Base-by-base conservation (phyloP, 2,888 invertebrate species). In the Micropterix aruncella region DNA sequence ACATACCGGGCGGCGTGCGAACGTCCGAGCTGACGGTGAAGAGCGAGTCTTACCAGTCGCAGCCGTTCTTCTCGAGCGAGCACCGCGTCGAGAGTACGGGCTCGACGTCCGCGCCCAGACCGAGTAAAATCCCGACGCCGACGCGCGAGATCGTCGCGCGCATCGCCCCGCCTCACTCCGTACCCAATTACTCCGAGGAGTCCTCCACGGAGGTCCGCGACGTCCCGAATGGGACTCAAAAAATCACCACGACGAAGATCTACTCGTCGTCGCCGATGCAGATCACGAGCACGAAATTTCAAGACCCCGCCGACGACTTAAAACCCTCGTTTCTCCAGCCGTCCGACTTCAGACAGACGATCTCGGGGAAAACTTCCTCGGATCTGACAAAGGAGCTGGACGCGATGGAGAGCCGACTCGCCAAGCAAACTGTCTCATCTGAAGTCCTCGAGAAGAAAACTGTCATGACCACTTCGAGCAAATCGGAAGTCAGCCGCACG, bases 381-480 rank as follows among this genome's bases (percentile, higher is more conserved):
- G 71, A 68, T 2, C 39, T 70, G 46, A 55, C 60, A 1, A 69
- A 67, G 41, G 75, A 76, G 44, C 60, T 71, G 1, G 77, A 80
- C 38, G 67, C 66, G n/a, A 53, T 80, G 50, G 80, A 80, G 49
- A 78, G 78, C 52, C 77, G 74, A 53, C 77, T 77, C 63, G 65
- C 78, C 3, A 80, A 80, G 49, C 79, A 80, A 51, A 79, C 80
- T 0, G 74, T 77, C n/a, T 77, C 75, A 1, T 79, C 81, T 40
- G 80, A 80, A 50, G 75, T 78, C 1, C 75, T 79, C 15, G 81
- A 82, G 51, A 74, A 77, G 57, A 79, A 80, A 54, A 80, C 79
- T 0, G 74, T 81, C 1, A 79, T 79, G 56, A 80, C 75, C 48
- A 77, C 77, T 41, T 75, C 74, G 2, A 75, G 74, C 46, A 75